Evolutionary conservation across 2,888 invertebrate genomes (phyloP), one percentile per base, ranked within the genome.

Genomic region (Phengaris alcon): DNA sequence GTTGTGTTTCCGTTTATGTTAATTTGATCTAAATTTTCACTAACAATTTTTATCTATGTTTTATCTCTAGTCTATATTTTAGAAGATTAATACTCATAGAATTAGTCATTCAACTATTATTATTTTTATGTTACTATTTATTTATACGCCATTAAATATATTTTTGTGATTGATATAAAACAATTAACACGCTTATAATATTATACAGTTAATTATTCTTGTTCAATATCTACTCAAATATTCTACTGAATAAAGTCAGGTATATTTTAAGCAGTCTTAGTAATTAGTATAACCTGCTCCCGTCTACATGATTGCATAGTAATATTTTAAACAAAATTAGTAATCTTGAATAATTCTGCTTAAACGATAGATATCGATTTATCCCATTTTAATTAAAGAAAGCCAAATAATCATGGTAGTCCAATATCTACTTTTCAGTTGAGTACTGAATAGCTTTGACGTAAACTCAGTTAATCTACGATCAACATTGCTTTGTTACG

Each of bases 101-200:
- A n/a, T n/a, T n/a, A 64, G 6, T 35, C 10, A 22, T 64, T 12
- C 15, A 12, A 1, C 10, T 48, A n/a, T 48, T 15, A 48, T 48
- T 69, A 69, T 51, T 9, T 51, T 51, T 51, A 69, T 70, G 35
- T 70, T 70, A 10, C 15, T 15, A 48, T 69, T 12, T 48, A 64
- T 64, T 64, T 13, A 64, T 64, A 51, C 48, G 15, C 15, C 51
- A 70, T 70, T 70, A 70, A 70, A 70, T 70, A 22, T 51, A 70
- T 70, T 15, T 15, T 70, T 51, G 5, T 6, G n/a, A 4, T 46
- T 10, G 0, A 5, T 70, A 15, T 22, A 48, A 48, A 15, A 64
- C 35, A 64, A 35, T 22, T 35, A 35, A 64, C 35, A 44, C 35
- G 64, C 64, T 64, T 64, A 35, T 22, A 15, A 64, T 57, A 9